Evolutionary conservation across 2,113 vertebrate species (phyloP).

Genomic region (Istiophorus platypterus): DNA sequence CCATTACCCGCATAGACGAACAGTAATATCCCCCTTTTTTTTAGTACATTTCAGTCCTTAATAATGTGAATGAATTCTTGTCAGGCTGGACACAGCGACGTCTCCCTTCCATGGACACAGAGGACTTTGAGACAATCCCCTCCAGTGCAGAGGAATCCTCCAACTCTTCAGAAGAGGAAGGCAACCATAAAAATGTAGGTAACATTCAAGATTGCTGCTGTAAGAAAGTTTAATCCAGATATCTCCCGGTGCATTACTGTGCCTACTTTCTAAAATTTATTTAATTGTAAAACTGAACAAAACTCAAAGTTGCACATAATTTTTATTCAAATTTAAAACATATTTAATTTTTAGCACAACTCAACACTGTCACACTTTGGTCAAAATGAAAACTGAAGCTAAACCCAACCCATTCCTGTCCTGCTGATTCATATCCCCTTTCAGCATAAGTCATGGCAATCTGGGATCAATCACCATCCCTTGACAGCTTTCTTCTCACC

Average conservation of each 20-base stretch:
- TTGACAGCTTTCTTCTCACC: conserved; percentile 21
- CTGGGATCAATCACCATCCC: conserved; percentile 22
- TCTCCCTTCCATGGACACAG: conserved; percentile 88
- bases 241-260: background rate
- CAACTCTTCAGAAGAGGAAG: conserved; percentile 92
- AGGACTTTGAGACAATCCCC: conserved; percentile 92
- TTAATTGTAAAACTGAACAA: background rate
- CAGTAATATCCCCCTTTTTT: background rate
- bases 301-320: background rate
- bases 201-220: background rate
- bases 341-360: background rate
- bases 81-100: conserved; percentile 89
- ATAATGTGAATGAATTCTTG: conserved; percentile 14
- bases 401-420: background rate
- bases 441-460: conserved; percentile 38
- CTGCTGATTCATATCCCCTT: conserved; percentile 16
- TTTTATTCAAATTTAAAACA: background rate
- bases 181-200: conserved; percentile 86
- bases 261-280: background rate
- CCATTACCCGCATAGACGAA: background rate
- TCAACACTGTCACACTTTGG: conserved; percentile 8
- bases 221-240: background rate
- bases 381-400: background rate
- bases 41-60: background rate
- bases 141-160: conserved; percentile 92